Conservation (phyloP, 2,113 vertebrate species). For the Thinocorus orbignyianus region DNA sequence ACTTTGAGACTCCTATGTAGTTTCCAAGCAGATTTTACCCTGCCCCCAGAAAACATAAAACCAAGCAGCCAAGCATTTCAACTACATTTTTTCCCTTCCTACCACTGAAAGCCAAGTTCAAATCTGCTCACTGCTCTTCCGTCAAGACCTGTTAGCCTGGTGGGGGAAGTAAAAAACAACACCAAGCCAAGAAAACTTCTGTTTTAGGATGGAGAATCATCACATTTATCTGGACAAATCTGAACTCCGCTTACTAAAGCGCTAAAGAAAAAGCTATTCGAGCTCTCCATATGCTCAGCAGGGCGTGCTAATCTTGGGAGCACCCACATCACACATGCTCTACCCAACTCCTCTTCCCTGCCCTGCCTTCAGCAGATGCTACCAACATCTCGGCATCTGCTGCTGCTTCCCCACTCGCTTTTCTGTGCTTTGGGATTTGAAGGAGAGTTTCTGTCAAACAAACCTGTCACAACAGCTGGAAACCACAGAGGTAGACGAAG, state of each 20-base stretch:
- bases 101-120: not conserved
- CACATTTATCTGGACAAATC: not conserved
- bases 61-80: not conserved
- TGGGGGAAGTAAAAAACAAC: not conserved
- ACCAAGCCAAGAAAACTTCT: not conserved
- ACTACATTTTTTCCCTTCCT: not conserved
- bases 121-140: not conserved
- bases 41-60: not conserved
- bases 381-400: not conserved
- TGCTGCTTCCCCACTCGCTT: not conserved
- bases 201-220: not conserved
- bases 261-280: not conserved
- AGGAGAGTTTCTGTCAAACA: not conserved
- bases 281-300: not conserved
- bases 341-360: not conserved
- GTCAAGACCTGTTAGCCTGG: not conserved
- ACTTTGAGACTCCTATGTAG: not conserved
- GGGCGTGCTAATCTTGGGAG: not conserved
- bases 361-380: slow-evolving; percentile 7
- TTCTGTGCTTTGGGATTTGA: not conserved
- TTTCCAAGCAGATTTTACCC: not conserved
- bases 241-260: not conserved
- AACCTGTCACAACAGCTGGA: not conserved
- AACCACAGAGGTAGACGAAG: not conserved
- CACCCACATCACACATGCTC: not conserved